Evolutionary conservation across 2,113 vertebrate genomes (phyloP).

Genomic region (Sturnus vulgaris): DNA sequence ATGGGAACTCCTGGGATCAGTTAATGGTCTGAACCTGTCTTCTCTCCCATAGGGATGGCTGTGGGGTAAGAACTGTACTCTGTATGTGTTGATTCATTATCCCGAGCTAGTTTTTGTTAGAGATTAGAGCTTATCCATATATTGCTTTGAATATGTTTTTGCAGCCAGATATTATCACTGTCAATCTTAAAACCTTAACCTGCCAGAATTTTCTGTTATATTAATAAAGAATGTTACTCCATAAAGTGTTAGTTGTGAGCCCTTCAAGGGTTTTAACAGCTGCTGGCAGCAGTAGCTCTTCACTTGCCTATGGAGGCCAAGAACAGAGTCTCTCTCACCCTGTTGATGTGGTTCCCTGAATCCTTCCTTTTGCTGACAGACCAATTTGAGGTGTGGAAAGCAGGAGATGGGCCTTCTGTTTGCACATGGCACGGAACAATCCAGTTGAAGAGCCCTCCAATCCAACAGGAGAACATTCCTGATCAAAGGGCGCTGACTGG

Average conservation of each 20-base stretch:
- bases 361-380: background rate
- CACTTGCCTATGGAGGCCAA: too few species aligned
- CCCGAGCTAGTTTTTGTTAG: background rate
- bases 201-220: background rate
- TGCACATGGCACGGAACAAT: fast-evolving
- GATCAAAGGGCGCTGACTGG: fast-evolving
- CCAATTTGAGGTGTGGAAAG: background rate
- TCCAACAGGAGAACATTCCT: background rate
- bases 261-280: background rate
- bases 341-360: background rate
- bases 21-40: background rate
- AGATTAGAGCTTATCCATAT: fast-evolving
- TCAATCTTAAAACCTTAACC: background rate
- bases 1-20: background rate
- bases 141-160: background rate
- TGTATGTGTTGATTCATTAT: background rate
- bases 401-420: background rate
- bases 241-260: background rate
- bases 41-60: background rate
- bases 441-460: fast-evolving
- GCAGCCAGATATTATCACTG: background rate
- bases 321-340: fast-evolving
- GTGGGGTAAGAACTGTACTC: background rate
- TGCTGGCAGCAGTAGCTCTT: background rate
- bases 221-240: background rate